Base-by-base conservation (phyloP, 2,113 vertebrate genomes). In the Sinocyclocheilus rhinocerous region DNA sequence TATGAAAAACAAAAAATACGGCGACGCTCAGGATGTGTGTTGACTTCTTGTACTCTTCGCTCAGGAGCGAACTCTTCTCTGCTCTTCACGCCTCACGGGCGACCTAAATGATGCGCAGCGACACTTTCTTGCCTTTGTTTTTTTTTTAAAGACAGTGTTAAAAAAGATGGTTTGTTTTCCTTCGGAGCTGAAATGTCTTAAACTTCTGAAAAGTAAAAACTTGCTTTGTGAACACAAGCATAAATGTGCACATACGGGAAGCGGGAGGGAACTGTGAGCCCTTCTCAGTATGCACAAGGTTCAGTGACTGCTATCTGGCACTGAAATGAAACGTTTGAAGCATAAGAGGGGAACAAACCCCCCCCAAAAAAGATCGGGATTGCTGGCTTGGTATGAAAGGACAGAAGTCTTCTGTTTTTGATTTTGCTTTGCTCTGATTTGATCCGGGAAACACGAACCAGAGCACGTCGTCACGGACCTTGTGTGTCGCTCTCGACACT, bases 111-210 rank as follows among this genome's bases (percentile, higher is more conserved):
- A 93, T 93, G 93, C 93, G 92, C 94, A 94, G 94, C 93, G 93
- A 94, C 94, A 95, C 94, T 94, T 95, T 94, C 91, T 94, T 94
- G 92, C 91, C 91, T 92, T 93, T 92, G 87, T 93, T 92, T 92
- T 88, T n/a, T n/a, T 83, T 86, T 87, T 83, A 79, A 85, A 87
- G 88, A 89, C 86, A 89, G 88, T 89, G 88, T 89, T 89, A 87
- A 92, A 85, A 93, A 90, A 88, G 86, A 92, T 85, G 67, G 42
- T 82, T 85, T 86, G 86, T 92, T 93, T 92, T 91, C 88, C 91
- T 91, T 93, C 88, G 78, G 91, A 90, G 89, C 89, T 91, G 76
- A 90, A 91, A 92, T 91, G 93, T 94, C 93, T 94, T 94, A 93
- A 93, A 92, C 85, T 87, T 82, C 61, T 45, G 82, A 79, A 76